Evolutionary conservation across 37 sponge, comb jelly and placozoan species (phyloP).

Genomic region (Theonella swinhoei): DNA sequence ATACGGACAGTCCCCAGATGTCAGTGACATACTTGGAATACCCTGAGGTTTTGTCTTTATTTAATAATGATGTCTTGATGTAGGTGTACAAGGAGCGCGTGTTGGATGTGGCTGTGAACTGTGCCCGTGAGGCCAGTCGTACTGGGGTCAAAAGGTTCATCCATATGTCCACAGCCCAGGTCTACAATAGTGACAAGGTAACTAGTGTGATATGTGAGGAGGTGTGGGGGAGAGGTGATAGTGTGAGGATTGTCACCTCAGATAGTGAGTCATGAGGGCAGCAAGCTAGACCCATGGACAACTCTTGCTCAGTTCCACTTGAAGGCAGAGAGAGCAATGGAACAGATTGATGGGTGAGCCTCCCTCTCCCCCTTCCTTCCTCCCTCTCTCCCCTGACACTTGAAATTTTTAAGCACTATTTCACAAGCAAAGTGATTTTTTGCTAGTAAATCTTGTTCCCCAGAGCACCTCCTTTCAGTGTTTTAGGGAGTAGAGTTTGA

Average conservation of each 20-base stretch:
- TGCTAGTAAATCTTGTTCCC: too few species aligned
- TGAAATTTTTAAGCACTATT: neutral
- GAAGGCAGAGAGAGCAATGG: conserved; percentile 77
- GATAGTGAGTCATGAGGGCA: conserved; percentile 71
- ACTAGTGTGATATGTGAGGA: too few species aligned
- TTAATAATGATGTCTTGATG: neutral
- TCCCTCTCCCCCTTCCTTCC: neutral
- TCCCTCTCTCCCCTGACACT: too few species aligned
- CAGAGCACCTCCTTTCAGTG: too few species aligned
- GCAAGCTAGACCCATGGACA: conserved; percentile 86
- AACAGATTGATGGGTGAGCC: conserved; percentile 56
- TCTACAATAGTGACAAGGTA: conserved; percentile 86
- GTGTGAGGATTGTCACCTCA: neutral
- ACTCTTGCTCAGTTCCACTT: conserved; percentile 78
- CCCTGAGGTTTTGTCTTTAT: neutral
- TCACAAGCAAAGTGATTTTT: neutral
- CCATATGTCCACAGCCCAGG: conserved; percentile 91
- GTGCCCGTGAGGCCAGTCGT: conserved; percentile 70
- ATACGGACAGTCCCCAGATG: conserved; percentile 82
- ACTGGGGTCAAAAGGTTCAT: conserved; percentile 75
- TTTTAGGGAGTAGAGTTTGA: too few species aligned
- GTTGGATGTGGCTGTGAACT: conserved; percentile 73
- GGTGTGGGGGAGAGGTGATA: neutral
- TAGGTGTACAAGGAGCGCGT: conserved; percentile 96
- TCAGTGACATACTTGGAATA: conserved; percentile 16